phyloP scores from a whole-genome alignment of 2,113 vertebrate genomes.

The Lichenostomus cassidix region DNA sequence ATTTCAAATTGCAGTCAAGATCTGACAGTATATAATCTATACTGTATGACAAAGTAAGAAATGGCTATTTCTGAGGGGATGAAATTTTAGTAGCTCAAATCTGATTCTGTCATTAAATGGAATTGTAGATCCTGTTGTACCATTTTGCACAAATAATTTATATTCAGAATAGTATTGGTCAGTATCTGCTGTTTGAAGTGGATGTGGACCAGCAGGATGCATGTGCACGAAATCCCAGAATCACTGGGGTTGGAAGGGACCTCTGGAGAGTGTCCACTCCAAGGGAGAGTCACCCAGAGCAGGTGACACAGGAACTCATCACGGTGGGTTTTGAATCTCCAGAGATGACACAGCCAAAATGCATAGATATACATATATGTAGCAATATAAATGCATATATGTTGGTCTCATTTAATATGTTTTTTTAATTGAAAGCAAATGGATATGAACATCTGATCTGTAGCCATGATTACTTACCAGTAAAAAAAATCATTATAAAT shows the following conservation, averaged over 20 bases:
- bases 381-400: background rate
- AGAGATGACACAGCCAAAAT: background rate
- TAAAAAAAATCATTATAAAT: background rate
- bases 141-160: background rate
- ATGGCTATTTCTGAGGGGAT: background rate
- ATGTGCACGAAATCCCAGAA: background rate
- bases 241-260: fast-evolving
- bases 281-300: too few species aligned
- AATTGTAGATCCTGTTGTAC: background rate
- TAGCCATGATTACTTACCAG: background rate
- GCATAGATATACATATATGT: background rate
- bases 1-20: conserved; percentile 8
- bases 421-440: background rate
- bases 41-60: background rate
- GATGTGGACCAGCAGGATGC: background rate
- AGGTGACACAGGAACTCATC: background rate
- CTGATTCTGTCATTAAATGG: background rate
- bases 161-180: background rate
- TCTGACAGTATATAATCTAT: background rate
- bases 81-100: background rate
- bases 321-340: background rate
- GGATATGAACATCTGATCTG: background rate
- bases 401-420: background rate
- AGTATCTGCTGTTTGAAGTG: background rate
- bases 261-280: background rate